phyloP scores from a whole-genome alignment of 2,888 invertebrate genomes.

The Monopis laevigella region DNA sequence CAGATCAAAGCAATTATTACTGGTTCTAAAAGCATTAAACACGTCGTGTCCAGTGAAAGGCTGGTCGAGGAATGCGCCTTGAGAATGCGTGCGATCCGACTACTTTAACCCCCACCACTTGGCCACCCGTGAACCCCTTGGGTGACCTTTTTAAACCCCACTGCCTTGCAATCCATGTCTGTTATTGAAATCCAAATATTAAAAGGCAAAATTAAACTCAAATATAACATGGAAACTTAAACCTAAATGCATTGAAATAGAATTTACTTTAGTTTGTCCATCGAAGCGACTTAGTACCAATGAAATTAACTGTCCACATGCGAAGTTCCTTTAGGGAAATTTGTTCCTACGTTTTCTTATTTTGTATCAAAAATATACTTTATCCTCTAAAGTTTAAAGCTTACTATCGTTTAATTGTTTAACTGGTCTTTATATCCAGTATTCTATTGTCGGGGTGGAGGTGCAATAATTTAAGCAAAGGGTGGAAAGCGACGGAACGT shows the following conservation, averaged over 20 bases:
- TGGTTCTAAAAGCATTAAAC: too few species aligned
- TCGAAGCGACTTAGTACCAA: background rate
- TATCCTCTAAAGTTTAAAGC: constrained; percentile 24
- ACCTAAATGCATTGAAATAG: constrained; percentile 13
- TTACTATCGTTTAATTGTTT: constrained; percentile 25
- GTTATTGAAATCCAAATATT: constrained; percentile 32
- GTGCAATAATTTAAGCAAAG: constrained; percentile 67
- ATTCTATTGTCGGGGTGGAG: constrained; percentile 35
- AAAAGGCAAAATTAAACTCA: constrained; percentile 39
- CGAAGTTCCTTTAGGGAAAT: constrained; percentile 50
- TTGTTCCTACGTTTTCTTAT: constrained; percentile 30
- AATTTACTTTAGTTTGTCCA: background rate
- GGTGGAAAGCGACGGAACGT: constrained; percentile 63
- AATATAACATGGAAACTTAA: constrained; percentile 20
- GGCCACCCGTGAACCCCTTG: constrained; percentile 22
- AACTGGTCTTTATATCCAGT: constrained; percentile 29
- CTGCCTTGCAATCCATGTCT: constrained; percentile 35
- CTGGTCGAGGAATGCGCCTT: constrained; percentile 38
- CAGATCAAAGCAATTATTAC: too few species aligned
- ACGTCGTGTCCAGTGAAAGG: constrained; percentile 18
- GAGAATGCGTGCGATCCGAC: constrained; percentile 25
- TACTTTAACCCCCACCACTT: constrained; percentile 19
- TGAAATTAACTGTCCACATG: constrained; percentile 13
- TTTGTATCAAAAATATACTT: constrained; percentile 21
- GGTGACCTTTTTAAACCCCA: constrained; percentile 47